phyloP scores from a whole-genome alignment of 2,797 vertebrate species.

The Sebastes elongatus region DNA sequence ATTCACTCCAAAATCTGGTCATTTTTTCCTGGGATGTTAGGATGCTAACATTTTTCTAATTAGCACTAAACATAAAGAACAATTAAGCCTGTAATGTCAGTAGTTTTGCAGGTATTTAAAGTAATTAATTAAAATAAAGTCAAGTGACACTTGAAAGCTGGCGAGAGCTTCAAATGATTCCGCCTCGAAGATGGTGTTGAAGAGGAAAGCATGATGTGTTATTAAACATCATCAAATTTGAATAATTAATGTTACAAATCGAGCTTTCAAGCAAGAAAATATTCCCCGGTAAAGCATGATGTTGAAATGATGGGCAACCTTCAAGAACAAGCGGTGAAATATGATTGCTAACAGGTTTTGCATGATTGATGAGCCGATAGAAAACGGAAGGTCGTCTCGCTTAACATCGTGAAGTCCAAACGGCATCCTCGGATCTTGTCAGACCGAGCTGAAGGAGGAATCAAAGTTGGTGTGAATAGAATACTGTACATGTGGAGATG shows the following conservation, averaged over 20 bases:
- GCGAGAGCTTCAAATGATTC: neutral
- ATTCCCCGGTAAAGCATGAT: neutral
- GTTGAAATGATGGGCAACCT: neutral
- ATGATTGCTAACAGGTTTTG: neutral
- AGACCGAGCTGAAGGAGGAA: neutral
- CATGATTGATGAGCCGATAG: slow-evolving; percentile 12
- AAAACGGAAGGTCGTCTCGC: neutral
- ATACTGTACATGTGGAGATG: slow-evolving; percentile 14
- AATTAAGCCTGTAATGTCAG: neutral
- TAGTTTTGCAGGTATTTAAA: neutral
- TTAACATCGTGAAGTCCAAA: neutral
- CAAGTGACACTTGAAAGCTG: neutral
- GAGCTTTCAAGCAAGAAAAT: neutral
- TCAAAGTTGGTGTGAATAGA: neutral
- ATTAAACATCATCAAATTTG: neutral
- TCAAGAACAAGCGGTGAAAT: neutral
- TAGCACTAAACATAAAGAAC: neutral
- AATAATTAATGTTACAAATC: neutral
- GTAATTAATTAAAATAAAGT: neutral
- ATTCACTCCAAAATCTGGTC: neutral
- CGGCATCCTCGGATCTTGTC: neutral
- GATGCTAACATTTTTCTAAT: neutral
- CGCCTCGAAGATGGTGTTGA: neutral
- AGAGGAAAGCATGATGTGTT: neutral
- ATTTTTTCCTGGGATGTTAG: no score